Evolutionary conservation across 2,113 vertebrate species (phyloP), one percentile per base, ranked within the genome.

Genomic region (Anarrhichthys ocellatus): DNA sequence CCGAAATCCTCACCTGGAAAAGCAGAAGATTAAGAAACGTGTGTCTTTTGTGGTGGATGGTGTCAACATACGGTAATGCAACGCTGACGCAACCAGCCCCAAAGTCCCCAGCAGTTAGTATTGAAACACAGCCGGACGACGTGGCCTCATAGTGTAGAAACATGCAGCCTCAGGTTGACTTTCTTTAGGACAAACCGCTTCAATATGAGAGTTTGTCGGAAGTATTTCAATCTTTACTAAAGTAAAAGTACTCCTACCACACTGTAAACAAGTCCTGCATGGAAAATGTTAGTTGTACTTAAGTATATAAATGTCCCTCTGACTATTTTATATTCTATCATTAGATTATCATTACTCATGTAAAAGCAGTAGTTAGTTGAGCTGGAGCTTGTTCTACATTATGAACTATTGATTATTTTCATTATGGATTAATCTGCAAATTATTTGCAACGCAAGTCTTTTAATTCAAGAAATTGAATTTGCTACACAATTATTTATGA

Each of bases 41-140:
- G 46, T 22, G 42, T 62, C 24, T 32, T 0, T 5, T 11, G 29
- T 17, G 48, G 2, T 58, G 32, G 32, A 1, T 24, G 15, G 0
- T 83, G 86, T 88, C 82, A 70, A 76, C 72, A 83, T 0, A 0
- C 24, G 4, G 9, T 80, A 73, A 52, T 14, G 66, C 29, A 91
- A 81, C 44, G 0, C 8, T 68, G 76, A 32, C 75, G 82, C 79
- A 62, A 81, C 6, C 13, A 42, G 58, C 15, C 73, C 11, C 44
- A 22, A 61, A 77, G 52, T 64, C 68, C 27, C 9, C 50, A 61
- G 24, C 48, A 34, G 74, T 56, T 56, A 32, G 72, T 84, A 73
- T 79, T 85, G 81, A 81, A 83, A 80, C 83, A 72, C 84, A 48
- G 70, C 81, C 22, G 72, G 73, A 1, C 2, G 66, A 71, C 9